phyloP scores from a whole-genome alignment of 1,140 invertebrate species.

The Bicyclus anynana region DNA sequence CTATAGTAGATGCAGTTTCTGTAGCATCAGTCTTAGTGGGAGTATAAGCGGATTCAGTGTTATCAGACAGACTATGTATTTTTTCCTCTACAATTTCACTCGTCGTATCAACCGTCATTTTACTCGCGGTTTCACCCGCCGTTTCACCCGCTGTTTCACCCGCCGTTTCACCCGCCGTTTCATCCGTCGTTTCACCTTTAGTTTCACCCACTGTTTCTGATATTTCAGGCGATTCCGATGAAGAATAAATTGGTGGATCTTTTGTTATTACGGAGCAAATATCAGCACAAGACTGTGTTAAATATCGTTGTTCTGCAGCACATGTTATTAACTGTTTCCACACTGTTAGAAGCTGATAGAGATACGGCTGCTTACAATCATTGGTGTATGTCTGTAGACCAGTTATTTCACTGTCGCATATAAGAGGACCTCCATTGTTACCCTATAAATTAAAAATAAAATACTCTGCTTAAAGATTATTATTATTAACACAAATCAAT shows the following conservation, averaged over 20 bases:
- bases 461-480: too few relatives aligned
- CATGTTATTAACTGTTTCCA: slow-evolving; percentile 56
- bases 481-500: not conserved
- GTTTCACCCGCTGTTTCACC: too few relatives aligned
- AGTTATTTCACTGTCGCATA: slow-evolving; percentile 47
- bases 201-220: not conserved
- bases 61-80: not conserved
- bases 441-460: slow-evolving; percentile 35
- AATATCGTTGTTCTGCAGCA: slow-evolving; percentile 44
- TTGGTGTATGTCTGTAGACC: slow-evolving; percentile 59
- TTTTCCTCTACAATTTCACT: not conserved
- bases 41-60: not conserved
- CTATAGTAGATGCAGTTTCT: slow-evolving; percentile 15
- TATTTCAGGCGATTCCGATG: not conserved
- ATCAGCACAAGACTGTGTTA: slow-evolving; percentile 34
- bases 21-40: not conserved
- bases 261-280: slow-evolving; percentile 46
- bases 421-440: slow-evolving; percentile 59
- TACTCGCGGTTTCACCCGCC: too few relatives aligned
- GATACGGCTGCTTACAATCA: slow-evolving; percentile 50
- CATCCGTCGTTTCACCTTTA: too few relatives aligned
- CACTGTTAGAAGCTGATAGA: slow-evolving; percentile 48
- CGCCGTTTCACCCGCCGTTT: too few relatives aligned
- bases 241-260: slow-evolving; percentile 27
- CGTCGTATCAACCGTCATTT: too few relatives aligned